Conservation (phyloP, 2,113 vertebrate genomes). For the Nothocercus nigrocapillus region DNA sequence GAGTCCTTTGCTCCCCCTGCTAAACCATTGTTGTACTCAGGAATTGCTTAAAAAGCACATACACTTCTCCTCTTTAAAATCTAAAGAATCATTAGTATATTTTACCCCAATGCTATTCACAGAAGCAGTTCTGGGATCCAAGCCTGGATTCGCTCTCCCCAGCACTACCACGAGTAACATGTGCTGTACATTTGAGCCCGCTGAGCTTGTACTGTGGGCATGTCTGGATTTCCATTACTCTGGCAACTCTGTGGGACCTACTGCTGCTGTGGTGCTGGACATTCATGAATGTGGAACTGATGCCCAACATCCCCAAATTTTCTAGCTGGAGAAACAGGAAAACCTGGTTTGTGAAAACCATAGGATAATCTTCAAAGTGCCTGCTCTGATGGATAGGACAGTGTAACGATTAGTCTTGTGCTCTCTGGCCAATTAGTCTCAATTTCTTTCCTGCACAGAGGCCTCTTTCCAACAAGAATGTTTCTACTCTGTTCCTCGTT, state of each 20-base stretch:
- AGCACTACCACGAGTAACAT: background rate
- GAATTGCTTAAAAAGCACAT: background rate
- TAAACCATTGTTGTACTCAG: background rate
- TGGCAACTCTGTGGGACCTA: background rate
- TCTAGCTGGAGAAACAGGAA: background rate
- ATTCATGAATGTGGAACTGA: background rate
- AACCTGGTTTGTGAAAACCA: background rate
- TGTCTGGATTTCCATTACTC: background rate
- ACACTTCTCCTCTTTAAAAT: background rate
- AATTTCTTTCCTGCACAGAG: background rate
- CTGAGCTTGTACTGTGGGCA: background rate
- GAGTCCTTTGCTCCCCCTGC: background rate
- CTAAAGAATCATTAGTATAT: background rate
- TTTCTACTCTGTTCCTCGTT: background rate
- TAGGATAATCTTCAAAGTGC: rapidly evolving
- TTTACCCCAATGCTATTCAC: background rate
- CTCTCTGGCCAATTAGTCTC: background rate
- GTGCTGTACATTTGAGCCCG: background rate
- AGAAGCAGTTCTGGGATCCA: background rate
- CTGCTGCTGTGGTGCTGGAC: background rate
- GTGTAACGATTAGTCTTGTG: background rate
- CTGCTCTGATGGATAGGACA: background rate
- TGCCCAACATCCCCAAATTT: background rate
- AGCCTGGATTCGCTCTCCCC: background rate
- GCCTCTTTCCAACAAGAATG: background rate